A percentile compares a stretch with the other conserved stretches of the same genome.
Conservation (phyloP, 64 coral and sea anemone species). For the Stichodactyla mertensii region DNA sequence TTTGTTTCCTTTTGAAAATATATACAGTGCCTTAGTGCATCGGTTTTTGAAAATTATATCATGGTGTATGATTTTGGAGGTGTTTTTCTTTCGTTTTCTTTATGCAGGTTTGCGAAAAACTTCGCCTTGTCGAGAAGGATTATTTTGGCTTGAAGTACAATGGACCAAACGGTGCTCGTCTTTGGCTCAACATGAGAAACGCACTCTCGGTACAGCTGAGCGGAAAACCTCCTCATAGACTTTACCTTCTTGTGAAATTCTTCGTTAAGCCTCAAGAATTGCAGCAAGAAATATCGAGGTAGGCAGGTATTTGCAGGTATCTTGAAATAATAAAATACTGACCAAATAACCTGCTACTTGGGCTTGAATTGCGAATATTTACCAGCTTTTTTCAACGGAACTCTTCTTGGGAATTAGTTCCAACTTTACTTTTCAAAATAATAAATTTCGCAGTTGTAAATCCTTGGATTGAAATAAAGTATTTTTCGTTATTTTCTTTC, state of each 20-base stretch:
- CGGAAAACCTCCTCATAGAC: conserved; percentile 81
- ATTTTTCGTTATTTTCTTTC: conserved; percentile 23
- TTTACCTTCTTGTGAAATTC: conserved; percentile 95
- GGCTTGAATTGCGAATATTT: conserved; percentile 18
- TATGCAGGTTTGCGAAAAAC: conserved; percentile 87
- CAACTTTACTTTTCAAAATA: neutral
- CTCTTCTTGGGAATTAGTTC: neutral
- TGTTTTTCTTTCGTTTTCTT: conserved; percentile 21
- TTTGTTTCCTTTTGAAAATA: conserved; percentile 19
- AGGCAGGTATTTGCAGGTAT: conserved; percentile 19
- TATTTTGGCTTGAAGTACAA: conserved; percentile 98
- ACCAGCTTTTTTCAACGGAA: conserved; percentile 8
- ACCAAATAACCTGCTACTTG: neutral
- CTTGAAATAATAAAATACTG: neutral
- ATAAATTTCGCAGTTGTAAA: conserved; percentile 10
- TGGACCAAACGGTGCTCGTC: conserved; percentile 71
- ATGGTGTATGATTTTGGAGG: neutral
- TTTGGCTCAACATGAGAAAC: conserved; percentile 98
- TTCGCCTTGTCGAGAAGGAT: conserved; percentile 88
- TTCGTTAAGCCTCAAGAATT: conserved; percentile 99
- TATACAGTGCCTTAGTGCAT: conserved; percentile 29
- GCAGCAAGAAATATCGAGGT: conserved; percentile 99
- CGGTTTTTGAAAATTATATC: neutral
- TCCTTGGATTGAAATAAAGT: conserved; percentile 19
- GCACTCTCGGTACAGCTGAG: conserved; percentile 77